A percentile compares a stretch with the other conserved stretches of the same genome.
These are phyloP conservation scores for Gnatocerus cornutus DNA, from an alignment of 2,888 invertebrate genomes.

Conservation along the genomic window DNA sequence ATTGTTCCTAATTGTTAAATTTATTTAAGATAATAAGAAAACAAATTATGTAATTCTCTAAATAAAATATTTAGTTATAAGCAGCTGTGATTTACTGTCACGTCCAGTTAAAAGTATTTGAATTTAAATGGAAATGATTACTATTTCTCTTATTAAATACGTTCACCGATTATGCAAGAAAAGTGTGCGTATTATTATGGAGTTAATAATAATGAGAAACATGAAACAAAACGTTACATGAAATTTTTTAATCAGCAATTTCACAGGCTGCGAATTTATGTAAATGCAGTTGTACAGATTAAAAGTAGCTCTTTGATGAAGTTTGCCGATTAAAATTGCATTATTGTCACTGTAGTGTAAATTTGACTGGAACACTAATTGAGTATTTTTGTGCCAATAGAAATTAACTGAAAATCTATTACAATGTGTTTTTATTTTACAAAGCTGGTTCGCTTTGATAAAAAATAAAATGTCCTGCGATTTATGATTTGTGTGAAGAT, in stretches of 20 bases:
- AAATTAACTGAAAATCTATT: too few species aligned
- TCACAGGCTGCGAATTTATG: slow-evolving; percentile 26
- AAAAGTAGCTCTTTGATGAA: slow-evolving; percentile 20
- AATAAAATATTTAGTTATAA: neutral
- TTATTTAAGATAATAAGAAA: slow-evolving; percentile 1
- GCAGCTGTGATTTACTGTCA: neutral
- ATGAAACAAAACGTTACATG: slow-evolving; percentile 29
- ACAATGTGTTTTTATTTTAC: slow-evolving; percentile 25
- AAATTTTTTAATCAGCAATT: slow-evolving; percentile 15
- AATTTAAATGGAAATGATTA: neutral
- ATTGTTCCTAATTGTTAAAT: neutral
- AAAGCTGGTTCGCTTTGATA: slow-evolving; percentile 37
- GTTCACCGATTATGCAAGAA: slow-evolving; percentile 25
- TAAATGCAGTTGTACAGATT: neutral
- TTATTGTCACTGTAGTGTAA: neutral
- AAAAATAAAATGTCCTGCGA: slow-evolving; percentile 33
- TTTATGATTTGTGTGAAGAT: slow-evolving; percentile 16
- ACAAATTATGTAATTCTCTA: neutral
- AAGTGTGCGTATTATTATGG: slow-evolving; percentile 7
- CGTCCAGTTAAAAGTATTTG: neutral
- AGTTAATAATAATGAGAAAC: slow-evolving; percentile 24
- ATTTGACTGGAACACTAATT: slow-evolving; percentile 1
- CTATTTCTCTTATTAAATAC: slow-evolving; percentile 15
- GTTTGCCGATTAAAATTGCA: slow-evolving; percentile 10
- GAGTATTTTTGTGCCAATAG: too few species aligned